A percentile compares a stretch with the other conserved stretches of the same genome.
Conservation (phyloP, 2,888 invertebrate genomes). For the Dicyrtoma fusca region DNA sequence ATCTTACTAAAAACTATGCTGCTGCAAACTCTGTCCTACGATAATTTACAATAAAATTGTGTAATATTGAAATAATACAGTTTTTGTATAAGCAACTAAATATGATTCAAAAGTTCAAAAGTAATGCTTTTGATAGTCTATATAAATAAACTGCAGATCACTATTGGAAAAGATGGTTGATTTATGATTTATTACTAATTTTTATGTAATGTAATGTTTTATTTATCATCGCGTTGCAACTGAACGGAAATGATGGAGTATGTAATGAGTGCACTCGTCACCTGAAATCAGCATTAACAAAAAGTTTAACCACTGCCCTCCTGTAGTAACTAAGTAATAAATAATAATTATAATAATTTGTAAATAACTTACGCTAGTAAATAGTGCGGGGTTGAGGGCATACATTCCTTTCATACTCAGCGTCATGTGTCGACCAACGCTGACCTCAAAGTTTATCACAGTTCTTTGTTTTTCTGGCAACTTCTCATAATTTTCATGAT, state of each 20-base stretch:
- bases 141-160: too few relatives aligned
- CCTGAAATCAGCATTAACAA: not conserved
- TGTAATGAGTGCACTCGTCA: not conserved
- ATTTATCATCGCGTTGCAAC: not conserved
- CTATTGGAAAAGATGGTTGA: too few relatives aligned
- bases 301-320: not conserved
- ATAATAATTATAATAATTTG: not conserved
- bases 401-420: conserved; percentile 6
- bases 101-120: too few relatives aligned
- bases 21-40: too few relatives aligned
- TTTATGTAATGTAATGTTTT: too few relatives aligned
- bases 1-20: too few relatives aligned
- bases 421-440: not conserved
- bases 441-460: not conserved
- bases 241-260: conserved; percentile 8
- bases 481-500: not conserved
- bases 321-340: not conserved
- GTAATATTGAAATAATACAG: too few relatives aligned
- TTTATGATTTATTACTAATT: too few relatives aligned
- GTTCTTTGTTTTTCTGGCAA: not conserved
- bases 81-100: too few relatives aligned
- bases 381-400: not conserved
- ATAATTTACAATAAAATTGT: too few relatives aligned
- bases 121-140: too few relatives aligned
- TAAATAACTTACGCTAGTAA: not conserved